phyloP scores from a whole-genome alignment of 1,140 invertebrate species.

The Lordiphosa clarofinis region DNA sequence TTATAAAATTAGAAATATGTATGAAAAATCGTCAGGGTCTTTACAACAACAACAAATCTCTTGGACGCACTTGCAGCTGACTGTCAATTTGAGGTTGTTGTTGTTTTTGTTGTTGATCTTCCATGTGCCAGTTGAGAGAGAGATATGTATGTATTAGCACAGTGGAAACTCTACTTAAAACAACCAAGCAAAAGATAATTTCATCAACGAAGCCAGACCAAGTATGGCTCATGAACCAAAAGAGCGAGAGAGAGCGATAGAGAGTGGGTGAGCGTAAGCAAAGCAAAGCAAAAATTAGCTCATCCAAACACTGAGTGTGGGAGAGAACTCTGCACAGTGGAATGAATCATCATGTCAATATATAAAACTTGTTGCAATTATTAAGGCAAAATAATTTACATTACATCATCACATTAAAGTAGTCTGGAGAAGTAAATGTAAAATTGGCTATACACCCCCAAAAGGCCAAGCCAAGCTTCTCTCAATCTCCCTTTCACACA shows the following conservation, averaged over 20 bases:
- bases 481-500: no score
- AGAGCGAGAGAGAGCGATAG: conserved; percentile 6
- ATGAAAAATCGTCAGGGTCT: conserved; percentile 24
- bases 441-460: no score
- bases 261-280: neutral
- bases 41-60: conserved; percentile 16
- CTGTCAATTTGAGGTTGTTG: conserved; percentile 26
- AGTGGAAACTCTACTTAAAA: conserved; percentile 7
- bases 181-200: conserved; percentile 30
- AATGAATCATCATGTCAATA: neutral
- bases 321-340: conserved; percentile 22
- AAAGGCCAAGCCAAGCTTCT: no score
- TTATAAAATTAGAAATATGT: no score
- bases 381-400: no score
- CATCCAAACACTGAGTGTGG: conserved; percentile 12
- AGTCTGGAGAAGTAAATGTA: no score
- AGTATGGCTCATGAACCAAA: conserved; percentile 6
- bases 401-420: neutral
- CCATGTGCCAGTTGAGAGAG: conserved; percentile 34
- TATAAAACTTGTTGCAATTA: no score
- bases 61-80: conserved; percentile 37
- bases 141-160: conserved; percentile 15
- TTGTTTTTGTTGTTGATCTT: conserved; percentile 40
- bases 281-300: no score
- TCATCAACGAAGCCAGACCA: conserved; percentile 19